Evolutionary conservation across 23 tunicate genomes (phyloP), one percentile per base, ranked within the genome.

Genomic region (Halocynthia roretzi): DNA sequence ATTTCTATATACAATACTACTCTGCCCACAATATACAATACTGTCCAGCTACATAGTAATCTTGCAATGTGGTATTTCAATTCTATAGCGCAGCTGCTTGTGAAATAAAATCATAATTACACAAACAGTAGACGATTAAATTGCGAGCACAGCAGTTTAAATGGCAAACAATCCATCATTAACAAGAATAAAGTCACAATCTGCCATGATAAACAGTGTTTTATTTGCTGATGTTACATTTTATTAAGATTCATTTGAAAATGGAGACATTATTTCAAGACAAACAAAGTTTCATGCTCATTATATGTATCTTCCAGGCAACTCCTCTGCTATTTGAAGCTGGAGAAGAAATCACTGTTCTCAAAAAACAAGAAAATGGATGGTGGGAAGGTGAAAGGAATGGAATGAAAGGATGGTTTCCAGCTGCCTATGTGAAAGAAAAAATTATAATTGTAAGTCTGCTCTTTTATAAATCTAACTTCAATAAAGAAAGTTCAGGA

Each of bases 321-420:
- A 65, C 87, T 8, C 87, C 96, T 5, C 77, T 89, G 9, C 7
- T 52, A 14, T 89, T 89, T 76, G 96, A 84, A 66, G 82, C 85
- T 51, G 96, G 96, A 21, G 96, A 89, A 50, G 65, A 50, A n/a
- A 84, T 89, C 52, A 54, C 56, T 5, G 64, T 89, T 11, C 53
- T 80, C 15, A 62, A 49, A 54, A 80, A 83, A 48, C 84, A 75
- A 51, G 85, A 79, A 18, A 71, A 63, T 40, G 88, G 88, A 52
- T 89, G 96, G 96, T 89, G 96, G 96, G 96, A 89, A 68, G 96
- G 96, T 6, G 88, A 83, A 31, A 74, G 18, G 58, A 77, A 80
- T 54, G 96, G 87, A 6, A 50, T 52, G 19, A 68, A 88, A 54
- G 96, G 96, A 49, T 89, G 87, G 85, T 89, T 89, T 70, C 96